A percentile compares a stretch with the other conserved stretches of the same genome.
Evolutionary conservation across 2,797 vertebrate species (phyloP).

Genomic region (Acanthurus leucopareius): DNA sequence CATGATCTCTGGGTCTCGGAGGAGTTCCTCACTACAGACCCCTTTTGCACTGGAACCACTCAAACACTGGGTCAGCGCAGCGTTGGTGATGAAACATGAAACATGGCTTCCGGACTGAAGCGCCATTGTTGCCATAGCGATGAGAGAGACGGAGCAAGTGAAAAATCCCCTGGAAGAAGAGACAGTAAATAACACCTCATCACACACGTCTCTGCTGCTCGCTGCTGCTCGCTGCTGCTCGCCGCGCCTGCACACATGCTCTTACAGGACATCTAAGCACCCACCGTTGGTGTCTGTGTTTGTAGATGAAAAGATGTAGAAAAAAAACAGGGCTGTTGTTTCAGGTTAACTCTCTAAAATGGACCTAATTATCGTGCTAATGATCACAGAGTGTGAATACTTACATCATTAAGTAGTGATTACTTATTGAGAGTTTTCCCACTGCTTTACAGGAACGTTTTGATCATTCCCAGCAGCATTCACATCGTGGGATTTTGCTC

Average conservation of each 20-base stretch:
- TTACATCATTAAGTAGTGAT: not conserved
- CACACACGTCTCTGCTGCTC: not conserved
- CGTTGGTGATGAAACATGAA: conserved; percentile 52
- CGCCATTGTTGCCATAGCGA: conserved; percentile 56
- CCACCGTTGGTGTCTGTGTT: not conserved
- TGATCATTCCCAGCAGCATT: not conserved
- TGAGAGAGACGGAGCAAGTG: conserved; percentile 28
- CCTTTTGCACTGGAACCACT: conserved; percentile 56
- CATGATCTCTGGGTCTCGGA: conserved; percentile 56
- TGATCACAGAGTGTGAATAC: not conserved
- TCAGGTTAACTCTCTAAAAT: not conserved
- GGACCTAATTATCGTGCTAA: not conserved
- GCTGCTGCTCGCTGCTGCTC: not conserved
- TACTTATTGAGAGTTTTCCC: not conserved
- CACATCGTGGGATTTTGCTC: not conserved
- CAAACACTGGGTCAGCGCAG: conserved; percentile 49
- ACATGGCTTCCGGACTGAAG: conserved; percentile 47
- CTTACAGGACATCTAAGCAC: not conserved
- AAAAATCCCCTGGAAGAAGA: conserved; percentile 30
- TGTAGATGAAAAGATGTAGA: not conserved
- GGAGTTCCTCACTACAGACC: conserved; percentile 60
- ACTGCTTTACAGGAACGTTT: not conserved
- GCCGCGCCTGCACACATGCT: too few relatives aligned
- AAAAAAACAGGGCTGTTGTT: not conserved
- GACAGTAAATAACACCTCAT: conserved; percentile 34